Evolutionary conservation across 1,140 invertebrate genomes (phyloP).

Genomic region (Stegodyphus dumicola): DNA sequence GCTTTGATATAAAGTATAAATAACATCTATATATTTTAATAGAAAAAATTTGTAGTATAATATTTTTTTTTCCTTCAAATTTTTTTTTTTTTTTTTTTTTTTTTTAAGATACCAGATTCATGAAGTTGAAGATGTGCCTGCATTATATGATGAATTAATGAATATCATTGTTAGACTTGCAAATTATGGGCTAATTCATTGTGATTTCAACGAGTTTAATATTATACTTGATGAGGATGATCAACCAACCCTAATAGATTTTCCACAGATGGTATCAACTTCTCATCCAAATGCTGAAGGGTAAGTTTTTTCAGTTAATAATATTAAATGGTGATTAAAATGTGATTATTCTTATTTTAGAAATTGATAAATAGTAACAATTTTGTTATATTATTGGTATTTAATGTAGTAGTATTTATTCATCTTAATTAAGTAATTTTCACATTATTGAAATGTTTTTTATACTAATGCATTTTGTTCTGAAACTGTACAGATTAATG

Average conservation of each 20-base stretch:
- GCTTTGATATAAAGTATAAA: neutral
- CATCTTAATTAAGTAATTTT: no score
- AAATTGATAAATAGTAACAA: no score
- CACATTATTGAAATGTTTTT: no score
- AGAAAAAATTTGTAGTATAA: neutral
- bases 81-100: neutral
- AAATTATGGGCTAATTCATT: conserved; percentile 96
- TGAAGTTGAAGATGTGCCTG: conserved; percentile 81
- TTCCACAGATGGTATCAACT: conserved; percentile 99
- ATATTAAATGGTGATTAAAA: neutral
- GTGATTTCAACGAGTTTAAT: conserved; percentile 99
- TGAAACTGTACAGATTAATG: no score
- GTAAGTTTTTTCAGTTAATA: conserved; percentile 67
- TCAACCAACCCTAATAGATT: conserved; percentile 93
- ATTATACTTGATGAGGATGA: conserved; percentile 86
- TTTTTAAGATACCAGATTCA: conserved; percentile 81
- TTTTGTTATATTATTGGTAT: no score
- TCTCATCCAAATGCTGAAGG: conserved; percentile 91
- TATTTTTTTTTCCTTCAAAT: no score
- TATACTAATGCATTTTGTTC: no score
- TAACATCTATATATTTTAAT: neutral
- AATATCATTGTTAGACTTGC: conserved; percentile 90
- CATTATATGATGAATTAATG: conserved; percentile 95
- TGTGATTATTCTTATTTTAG: neutral
- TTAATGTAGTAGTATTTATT: no score